These are phyloP conservation scores for Chaetodon trifascialis DNA, from an alignment of 2,113 vertebrate species.

Conservation along the genomic window DNA sequence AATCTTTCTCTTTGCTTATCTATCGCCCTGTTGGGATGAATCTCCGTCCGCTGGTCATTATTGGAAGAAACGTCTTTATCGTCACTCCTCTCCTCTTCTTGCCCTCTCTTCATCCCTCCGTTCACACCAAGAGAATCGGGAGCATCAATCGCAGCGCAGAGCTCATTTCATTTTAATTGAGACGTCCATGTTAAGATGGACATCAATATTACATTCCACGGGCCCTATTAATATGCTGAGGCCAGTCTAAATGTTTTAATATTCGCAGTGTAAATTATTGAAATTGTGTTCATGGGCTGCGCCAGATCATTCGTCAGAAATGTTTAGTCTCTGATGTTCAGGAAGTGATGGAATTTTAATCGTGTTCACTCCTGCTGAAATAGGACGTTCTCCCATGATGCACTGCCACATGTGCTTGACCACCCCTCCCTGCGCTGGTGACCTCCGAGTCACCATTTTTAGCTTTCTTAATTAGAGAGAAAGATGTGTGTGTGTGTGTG, in stretches of 20 bases:
- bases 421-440: not conserved
- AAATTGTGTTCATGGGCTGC: slow-evolving; percentile 57
- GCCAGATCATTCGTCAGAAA: slow-evolving; percentile 60
- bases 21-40: not conserved
- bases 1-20: slow-evolving; percentile 28
- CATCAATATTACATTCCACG: slow-evolving; percentile 80
- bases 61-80: not conserved
- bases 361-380: slow-evolving; percentile 32
- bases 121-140: slow-evolving; percentile 24
- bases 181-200: slow-evolving; percentile 64
- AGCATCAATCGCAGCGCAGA: slow-evolving; percentile 40
- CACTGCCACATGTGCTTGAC: slow-evolving; percentile 43
- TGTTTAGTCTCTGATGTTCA: slow-evolving; percentile 68
- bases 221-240: slow-evolving; percentile 67
- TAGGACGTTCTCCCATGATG: slow-evolving; percentile 59
- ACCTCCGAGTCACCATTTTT: slow-evolving; percentile 21
- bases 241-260: slow-evolving; percentile 76
- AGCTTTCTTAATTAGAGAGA: slow-evolving; percentile 36
- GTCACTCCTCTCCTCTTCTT: not conserved
- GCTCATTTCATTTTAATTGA: slow-evolving; percentile 75
- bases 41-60: not conserved
- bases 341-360: slow-evolving; percentile 67
- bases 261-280: slow-evolving; percentile 77
- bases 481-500: not conserved
- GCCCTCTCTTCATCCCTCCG: slow-evolving; percentile 24